Conservation (phyloP, 2,797 vertebrate species). For the Vipera ursinii region DNA sequence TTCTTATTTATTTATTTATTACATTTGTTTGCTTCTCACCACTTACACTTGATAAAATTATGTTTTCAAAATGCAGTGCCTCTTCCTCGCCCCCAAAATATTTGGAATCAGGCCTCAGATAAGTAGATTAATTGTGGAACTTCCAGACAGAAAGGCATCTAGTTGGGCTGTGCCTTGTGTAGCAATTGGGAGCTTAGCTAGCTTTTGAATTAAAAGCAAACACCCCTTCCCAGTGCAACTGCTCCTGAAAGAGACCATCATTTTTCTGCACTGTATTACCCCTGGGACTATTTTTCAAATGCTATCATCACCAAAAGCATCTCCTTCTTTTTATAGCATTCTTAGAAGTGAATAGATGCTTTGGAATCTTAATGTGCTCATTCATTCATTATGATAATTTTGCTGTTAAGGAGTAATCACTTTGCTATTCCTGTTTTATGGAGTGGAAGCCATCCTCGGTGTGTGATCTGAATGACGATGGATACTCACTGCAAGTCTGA, state of each 20-base stretch:
- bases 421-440: background rate
- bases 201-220: background rate
- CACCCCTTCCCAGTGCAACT: background rate
- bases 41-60: background rate
- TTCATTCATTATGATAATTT: background rate
- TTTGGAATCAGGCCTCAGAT: background rate
- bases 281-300: background rate
- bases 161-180: background rate
- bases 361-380: background rate
- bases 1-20: background rate
- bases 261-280: background rate
- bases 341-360: background rate
- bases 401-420: background rate
- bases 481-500: background rate
- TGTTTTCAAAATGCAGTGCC: background rate
- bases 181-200: background rate
- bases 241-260: background rate
- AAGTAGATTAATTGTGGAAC: background rate
- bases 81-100: background rate
- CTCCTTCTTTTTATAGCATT: background rate
- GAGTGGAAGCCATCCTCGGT: background rate
- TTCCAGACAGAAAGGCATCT: background rate
- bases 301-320: background rate
- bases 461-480: background rate
- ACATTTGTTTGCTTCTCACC: background rate